phyloP scores from a whole-genome alignment of 2,888 invertebrate genomes.

The Eupithecia subumbrata region DNA sequence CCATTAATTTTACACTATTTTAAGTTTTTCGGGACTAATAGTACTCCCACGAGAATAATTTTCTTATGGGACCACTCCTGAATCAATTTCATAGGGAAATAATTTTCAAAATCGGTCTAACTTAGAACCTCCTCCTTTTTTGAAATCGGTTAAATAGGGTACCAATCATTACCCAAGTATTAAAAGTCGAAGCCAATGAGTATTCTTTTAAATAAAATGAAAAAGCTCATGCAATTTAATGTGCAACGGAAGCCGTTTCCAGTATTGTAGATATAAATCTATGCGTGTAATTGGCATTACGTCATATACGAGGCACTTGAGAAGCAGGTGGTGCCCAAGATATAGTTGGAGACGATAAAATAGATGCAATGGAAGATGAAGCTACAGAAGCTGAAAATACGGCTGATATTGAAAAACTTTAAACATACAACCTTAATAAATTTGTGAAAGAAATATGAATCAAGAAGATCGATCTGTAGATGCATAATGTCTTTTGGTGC shows the following conservation, averaged over 20 bases:
- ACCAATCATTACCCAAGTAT: background rate
- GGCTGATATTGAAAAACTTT: background rate
- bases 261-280: constrained; percentile 50
- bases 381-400: constrained; percentile 6
- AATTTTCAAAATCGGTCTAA: too few relatives aligned
- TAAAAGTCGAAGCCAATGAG: background rate
- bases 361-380: constrained; percentile 11
- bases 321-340: constrained; percentile 37
- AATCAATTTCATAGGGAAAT: too few relatives aligned
- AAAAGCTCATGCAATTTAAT: constrained; percentile 24
- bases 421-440: background rate
- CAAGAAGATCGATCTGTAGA: background rate
- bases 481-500: background rate
- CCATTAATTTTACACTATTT: too few relatives aligned
- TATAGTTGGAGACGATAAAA: constrained; percentile 21
- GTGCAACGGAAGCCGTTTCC: constrained; percentile 41
- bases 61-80: too few relatives aligned
- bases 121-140: too few relatives aligned
- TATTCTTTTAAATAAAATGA: constrained; percentile 10
- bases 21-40: too few relatives aligned
- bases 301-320: constrained; percentile 36
- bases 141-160: background rate
- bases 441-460: constrained; percentile 8
- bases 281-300: constrained; percentile 49
- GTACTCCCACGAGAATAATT: too few relatives aligned